Evolutionary conservation across 2,888 invertebrate species (phyloP), one percentile per base, ranked within the genome.

Genomic region (Serrognathus titanus): DNA sequence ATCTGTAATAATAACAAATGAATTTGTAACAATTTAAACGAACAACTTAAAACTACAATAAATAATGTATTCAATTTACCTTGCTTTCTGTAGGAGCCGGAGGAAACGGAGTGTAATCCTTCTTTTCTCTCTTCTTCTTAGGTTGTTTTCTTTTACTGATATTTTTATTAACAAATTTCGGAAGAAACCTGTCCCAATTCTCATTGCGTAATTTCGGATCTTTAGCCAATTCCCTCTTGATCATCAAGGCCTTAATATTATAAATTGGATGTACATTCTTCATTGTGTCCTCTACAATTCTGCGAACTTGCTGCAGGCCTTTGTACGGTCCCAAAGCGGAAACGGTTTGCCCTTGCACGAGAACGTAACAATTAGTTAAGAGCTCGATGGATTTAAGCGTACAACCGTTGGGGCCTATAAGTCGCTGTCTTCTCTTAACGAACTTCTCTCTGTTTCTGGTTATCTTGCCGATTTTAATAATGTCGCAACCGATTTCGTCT

Each of bases 211-310:
- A 75, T 70, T 87, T 88, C 0, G 96, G 92, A 81, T 99, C 94
- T 78, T 96, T 97, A 69, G 91, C 89, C 54, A 99, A 78, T 78
- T 99, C 97, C 65, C 89, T 83, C 75, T 98, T 98, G 50, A 99
- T 97, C 97, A 99, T 98, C 50, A 99, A 78, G 2, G 94, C 90
- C 80, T 97, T 93, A 1, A 99, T 96, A 71, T 97, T 97, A 73
- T 97, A 98, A 75, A 99, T 94, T 1, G 99, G 99, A 81, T 99
- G 99, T 53, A 99, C 86, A 76, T 99, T 99, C 73, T 93, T 94
- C 97, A 99, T 97, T 0, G 97, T 97, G 68, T 99, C 98, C 71
- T 91, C 89, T 1, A 94, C 92, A 69, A 99, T 92, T 66, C 90
- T 87, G 54, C 97, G 82, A 0, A 93, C 92, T 76, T 92, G 90